Conservation (phyloP, 2,113 vertebrate genomes). For the Alaudala cheleensis region DNA sequence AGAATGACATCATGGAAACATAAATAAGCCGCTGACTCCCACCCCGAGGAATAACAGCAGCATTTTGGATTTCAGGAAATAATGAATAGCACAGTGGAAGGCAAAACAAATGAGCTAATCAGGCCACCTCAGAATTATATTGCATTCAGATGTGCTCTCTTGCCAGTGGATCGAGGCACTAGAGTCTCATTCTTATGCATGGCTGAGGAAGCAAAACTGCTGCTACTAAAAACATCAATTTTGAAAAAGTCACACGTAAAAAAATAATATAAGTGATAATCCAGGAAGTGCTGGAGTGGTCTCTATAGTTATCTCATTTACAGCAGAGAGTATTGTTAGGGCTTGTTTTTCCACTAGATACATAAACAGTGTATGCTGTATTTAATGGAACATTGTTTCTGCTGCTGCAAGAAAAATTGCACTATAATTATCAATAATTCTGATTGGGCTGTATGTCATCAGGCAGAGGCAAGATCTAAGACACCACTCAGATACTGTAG, state of each 20-base stretch:
- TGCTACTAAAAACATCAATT: neutral
- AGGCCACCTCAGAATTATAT: neutral
- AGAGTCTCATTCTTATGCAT: neutral
- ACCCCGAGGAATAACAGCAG: neutral
- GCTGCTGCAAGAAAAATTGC: neutral
- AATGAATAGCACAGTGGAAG: neutral
- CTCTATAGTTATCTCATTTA: neutral
- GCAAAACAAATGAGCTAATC: neutral
- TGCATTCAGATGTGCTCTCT: neutral
- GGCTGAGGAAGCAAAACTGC: neutral
- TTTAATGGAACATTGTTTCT: neutral
- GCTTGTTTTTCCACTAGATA: neutral
- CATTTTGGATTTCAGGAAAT: conserved; percentile 4
- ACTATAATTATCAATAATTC: neutral
- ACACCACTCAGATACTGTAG: neutral
- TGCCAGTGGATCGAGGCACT: neutral
- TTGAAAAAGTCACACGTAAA: neutral
- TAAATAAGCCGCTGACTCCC: neutral
- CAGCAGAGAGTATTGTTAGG: neutral
- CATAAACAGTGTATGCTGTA: neutral
- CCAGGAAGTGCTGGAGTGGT: neutral
- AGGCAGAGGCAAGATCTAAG: neutral
- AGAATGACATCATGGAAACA: neutral
- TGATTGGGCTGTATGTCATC: neutral
- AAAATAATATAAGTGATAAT: neutral